Percentiles rank a stretch among this genome's conserved stretches.
These are phyloP conservation scores for Poecile montanus DNA, from an alignment of 2,797 vertebrate genomes.

Conservation along the genomic window DNA sequence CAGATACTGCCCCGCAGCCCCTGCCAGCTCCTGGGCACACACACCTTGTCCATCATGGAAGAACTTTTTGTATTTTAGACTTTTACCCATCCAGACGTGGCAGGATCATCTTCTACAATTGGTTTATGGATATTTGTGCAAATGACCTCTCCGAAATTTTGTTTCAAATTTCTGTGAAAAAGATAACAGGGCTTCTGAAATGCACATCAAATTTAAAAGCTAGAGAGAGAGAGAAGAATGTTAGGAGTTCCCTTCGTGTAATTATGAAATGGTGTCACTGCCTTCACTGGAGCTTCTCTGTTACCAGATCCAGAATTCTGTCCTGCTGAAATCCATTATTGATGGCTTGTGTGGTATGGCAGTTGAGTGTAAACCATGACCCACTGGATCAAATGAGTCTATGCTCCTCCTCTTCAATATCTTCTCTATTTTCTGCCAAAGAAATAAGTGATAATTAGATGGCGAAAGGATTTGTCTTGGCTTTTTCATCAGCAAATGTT, in stretches of 20 bases:
- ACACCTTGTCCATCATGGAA: rapidly evolving
- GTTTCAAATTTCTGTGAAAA: not conserved
- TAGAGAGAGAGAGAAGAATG: not conserved
- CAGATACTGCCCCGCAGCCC: too few relatives aligned
- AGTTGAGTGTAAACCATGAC: not conserved
- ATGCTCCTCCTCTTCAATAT: not conserved
- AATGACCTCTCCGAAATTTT: rapidly evolving
- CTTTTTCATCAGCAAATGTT: not conserved
- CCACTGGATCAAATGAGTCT: not conserved
- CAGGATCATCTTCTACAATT: not conserved
- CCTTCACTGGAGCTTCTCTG: not conserved
- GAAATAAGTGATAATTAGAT: not conserved
- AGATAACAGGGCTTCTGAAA: not conserved
- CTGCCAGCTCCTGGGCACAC: rapidly evolving
- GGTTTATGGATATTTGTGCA: not conserved
- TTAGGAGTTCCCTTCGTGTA: not conserved
- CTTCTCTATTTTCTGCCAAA: not conserved
- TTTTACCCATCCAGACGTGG: not conserved
- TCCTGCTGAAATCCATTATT: not conserved
- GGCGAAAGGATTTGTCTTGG: not conserved
- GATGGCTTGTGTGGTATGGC: not conserved
- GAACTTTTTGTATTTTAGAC: not conserved
- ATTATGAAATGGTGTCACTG: not conserved
- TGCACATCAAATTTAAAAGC: not conserved
- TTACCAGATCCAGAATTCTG: not conserved